Percentiles rank a stretch among this genome's conserved stretches.
Evolutionary conservation across 2,113 vertebrate species (phyloP).

Genomic region (Phocoena phocoena): DNA sequence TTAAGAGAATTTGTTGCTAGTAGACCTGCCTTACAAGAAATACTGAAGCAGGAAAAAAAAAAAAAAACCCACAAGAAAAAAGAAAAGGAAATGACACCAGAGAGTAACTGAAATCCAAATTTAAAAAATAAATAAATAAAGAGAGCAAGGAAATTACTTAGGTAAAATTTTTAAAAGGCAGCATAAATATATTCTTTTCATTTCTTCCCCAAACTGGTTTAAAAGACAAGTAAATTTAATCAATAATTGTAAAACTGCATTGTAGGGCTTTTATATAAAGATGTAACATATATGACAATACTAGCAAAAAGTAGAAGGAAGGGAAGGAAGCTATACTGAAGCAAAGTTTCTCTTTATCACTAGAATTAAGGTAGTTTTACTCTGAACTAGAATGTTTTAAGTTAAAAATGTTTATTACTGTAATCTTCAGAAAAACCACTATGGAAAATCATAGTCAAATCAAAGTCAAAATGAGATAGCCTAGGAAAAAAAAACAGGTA

Average conservation of each 20-base stretch:
- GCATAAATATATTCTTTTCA: neutral
- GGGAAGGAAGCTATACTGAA: neutral
- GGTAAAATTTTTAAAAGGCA: neutral
- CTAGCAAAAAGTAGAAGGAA: neutral
- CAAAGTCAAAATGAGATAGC: neutral
- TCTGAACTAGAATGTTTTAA: neutral
- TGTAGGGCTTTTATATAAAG: neutral
- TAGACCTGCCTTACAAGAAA: neutral
- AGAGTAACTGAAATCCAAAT: neutral
- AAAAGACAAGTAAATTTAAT: neutral
- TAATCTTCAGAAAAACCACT: neutral
- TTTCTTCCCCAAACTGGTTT: neutral
- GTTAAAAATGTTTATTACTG: neutral
- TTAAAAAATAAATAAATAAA: neutral
- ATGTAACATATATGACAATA: neutral
- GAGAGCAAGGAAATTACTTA: neutral
- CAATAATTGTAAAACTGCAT: neutral
- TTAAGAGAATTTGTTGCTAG: neutral
- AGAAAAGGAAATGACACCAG: neutral
- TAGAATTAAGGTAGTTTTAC: neutral
- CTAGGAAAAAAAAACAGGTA: neutral
- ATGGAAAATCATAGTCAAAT: neutral
- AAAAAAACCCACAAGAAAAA: too few species aligned
- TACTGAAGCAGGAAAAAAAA: neutral
- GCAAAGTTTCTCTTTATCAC: neutral